Conservation (phyloP, 2,113 vertebrate genomes). For the Leucopsar rothschildi region DNA sequence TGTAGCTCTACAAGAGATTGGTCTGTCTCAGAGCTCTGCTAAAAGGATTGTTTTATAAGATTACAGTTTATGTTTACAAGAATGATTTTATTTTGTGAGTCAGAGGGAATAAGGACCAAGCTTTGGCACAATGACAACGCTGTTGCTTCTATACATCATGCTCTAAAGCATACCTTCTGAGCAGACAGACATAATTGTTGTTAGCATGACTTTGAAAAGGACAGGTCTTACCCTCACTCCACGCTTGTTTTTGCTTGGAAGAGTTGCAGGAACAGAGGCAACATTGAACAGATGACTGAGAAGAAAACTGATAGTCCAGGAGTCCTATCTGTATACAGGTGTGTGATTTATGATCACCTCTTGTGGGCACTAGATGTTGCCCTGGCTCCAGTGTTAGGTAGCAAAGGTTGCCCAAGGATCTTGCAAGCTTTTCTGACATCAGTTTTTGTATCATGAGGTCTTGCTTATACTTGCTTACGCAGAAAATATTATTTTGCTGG, state of each 20-base stretch:
- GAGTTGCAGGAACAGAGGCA: neutral
- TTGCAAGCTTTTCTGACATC: neutral
- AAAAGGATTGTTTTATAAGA: neutral
- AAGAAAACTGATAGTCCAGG: neutral
- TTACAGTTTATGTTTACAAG: constrained; percentile 3
- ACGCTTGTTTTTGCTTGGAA: neutral
- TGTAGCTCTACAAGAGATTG: neutral
- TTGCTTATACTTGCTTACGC: neutral
- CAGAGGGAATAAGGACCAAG: neutral
- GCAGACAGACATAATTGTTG: neutral
- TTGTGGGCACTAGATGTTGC: neutral
- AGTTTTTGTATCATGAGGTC: neutral
- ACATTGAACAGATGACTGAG: neutral
- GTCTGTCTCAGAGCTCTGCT: neutral
- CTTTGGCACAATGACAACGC: neutral
- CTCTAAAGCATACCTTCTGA: neutral
- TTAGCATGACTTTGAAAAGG: neutral
- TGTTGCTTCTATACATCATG: neutral
- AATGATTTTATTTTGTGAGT: constrained; percentile 31
- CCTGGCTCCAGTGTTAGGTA: neutral
- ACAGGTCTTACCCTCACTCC: neutral
- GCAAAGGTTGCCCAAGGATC: neutral
- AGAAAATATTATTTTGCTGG: neutral
- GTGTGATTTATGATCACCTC: neutral
- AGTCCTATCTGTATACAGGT: neutral